Evolutionary conservation across 2,888 invertebrate genomes (phyloP), one percentile per base, ranked within the genome.

Genomic region (Vesta saturnalis): DNA sequence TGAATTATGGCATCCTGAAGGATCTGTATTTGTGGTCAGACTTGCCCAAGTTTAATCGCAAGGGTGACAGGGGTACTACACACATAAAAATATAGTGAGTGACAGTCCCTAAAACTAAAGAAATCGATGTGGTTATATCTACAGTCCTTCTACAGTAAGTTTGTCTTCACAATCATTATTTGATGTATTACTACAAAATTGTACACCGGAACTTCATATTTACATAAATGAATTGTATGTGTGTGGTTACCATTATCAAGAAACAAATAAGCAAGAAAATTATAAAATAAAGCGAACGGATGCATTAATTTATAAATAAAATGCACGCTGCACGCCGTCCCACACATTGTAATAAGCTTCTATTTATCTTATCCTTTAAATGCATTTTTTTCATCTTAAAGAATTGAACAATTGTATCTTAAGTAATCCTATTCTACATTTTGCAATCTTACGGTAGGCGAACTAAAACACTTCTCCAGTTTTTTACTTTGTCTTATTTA

Each of bases 401-500:
- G n/a, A 39, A 39, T 39, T 39, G 39, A n/a, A n/a, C n/a, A n/a
- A n/a, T n/a, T n/a, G n/a, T n/a, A n/a, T n/a, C 39, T 3, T 8
- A 39, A 5, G 23, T 23, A 23, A 8, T 23, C 2, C 39, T 10
- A 6, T 39, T 39, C 39, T 8, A 39, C n/a, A 1, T 15, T 15
- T 6, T 39, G 43, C 30, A 57, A 22, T 16, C 70, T 67, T 49
- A 55, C 30, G n/a, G 71, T 71, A 60, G 62, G 68, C 71, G 71
- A 60, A 39, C 68, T 71, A 35, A 54, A 68, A 64, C 67, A 71
- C 71, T 72, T 67, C 47, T 49, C 69, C 56, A 68, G 67, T 76
- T 78, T 79, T 80, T 81, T 80, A 79, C 74, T 78, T 76, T 79
- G 80, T 78, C 79, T 76, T 74, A 78, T 81, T 81, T 80, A 80